Evolutionary conservation across 2,888 invertebrate species (phyloP).

Genomic region (Polylopha cassiicola): DNA sequence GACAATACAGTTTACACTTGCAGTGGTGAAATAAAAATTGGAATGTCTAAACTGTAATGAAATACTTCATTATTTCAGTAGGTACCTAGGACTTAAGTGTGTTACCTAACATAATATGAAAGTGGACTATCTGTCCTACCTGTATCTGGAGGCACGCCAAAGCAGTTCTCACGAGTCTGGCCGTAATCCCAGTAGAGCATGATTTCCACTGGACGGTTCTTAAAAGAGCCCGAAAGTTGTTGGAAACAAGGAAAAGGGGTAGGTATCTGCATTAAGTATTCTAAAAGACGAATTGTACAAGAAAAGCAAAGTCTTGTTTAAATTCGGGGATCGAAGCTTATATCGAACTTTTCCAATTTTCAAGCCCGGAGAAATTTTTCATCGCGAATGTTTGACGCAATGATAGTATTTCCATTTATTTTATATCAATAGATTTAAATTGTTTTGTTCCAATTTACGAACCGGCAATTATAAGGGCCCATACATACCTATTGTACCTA

Average conservation of each 20-base stretch:
- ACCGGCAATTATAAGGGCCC: no score
- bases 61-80: no score
- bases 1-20: no score
- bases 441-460: no score
- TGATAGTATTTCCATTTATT: constrained; percentile 60
- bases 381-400: constrained; percentile 67
- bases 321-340: constrained; percentile 57
- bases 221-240: constrained; percentile 61
- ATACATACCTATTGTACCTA: no score
- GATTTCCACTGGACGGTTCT: constrained; percentile 57
- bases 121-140: no score
- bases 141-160: constrained; percentile 34
- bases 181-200: constrained; percentile 47
- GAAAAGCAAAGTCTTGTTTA: constrained; percentile 74
- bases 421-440: constrained; percentile 22
- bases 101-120: no score
- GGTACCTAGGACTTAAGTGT: no score
- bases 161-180: constrained; percentile 27
- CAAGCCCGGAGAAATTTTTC: constrained; percentile 64
- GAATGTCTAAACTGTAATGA: no score
- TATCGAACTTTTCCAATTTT: constrained; percentile 66
- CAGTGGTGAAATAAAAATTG: no score
- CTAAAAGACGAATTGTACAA: constrained; percentile 68
- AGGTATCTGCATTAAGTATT: constrained; percentile 66
- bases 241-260: constrained; percentile 64